Base-by-base conservation (phyloP, 2,888 invertebrate genomes). In the Ligdia adustata region DNA sequence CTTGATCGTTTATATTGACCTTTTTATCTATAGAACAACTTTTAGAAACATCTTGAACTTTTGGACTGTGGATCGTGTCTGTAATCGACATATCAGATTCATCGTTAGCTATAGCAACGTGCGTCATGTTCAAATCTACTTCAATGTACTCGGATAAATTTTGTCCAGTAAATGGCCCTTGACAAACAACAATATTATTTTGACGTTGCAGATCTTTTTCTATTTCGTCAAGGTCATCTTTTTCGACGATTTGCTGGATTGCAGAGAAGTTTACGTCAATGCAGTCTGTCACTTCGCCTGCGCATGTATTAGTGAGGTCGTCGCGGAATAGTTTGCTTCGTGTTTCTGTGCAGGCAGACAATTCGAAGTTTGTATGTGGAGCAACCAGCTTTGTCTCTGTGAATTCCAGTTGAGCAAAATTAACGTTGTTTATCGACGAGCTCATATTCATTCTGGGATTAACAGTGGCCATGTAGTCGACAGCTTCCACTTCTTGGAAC, bases 81-180 rank as follows among this genome's bases (percentile, higher is more conserved):
- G 88, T 88, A 20, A 88, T 82, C 0, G 88, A 87, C 86, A 89
- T 87, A 52, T 89, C 82, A 7, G 72, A 78, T 3, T 73, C 77
- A 12, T 80, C 75, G 28, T 62, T 70, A 1, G 48, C 62, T 1
- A 71, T 12, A 0, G 54, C 62, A 4, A 68, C 63, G 22, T 75
- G 72, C 0, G 87, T 89, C 48, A 64, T 69, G 24, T 88, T 80
- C 1, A 88, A 54, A 69, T 88, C 88, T 0, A 89, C 57, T 57
- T 86, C 87, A 13, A 87, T 80, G 40, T 82, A 86, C 34, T 82
- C 82, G 0, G 84, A 85, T 7, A 76, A 43, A 28, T 75, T 67
- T 2, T 60, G 69, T 3, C 52, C 65, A 7, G 47, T 57, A 9
- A 67, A 72, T 0, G 75, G 72, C 0, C 71, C 69, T 4, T 59